These are phyloP conservation scores for Aphidius ervi DNA, from an alignment of 1,140 invertebrate species.

Conservation along the genomic window DNA sequence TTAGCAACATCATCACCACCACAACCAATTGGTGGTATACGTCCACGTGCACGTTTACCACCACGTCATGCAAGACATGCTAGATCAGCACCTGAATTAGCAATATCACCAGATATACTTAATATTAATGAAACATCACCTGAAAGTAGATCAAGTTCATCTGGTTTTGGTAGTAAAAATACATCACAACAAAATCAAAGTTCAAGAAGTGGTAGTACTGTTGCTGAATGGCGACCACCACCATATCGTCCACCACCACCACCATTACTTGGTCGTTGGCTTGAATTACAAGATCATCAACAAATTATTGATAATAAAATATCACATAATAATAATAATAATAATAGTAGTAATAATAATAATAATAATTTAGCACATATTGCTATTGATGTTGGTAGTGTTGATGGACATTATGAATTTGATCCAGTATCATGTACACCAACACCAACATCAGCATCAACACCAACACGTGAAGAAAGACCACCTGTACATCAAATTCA, in stretches of 20 bases:
- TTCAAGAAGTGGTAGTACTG: constrained; percentile 65
- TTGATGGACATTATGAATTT: constrained; percentile 94
- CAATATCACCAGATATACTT: constrained; percentile 53
- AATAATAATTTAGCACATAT: constrained; percentile 33
- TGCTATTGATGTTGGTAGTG: constrained; percentile 74
- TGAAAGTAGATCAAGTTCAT: constrained; percentile 80
- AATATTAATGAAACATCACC: constrained; percentile 65
- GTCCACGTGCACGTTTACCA: constrained; percentile 55
- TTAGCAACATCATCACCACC: constrained; percentile 53
- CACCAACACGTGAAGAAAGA: constrained; percentile 58
- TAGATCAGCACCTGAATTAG: constrained; percentile 62
- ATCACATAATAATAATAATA: constrained; percentile 10
- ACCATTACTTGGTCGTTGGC: constrained; percentile 60
- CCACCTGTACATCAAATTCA: constrained; percentile 48
- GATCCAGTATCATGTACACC: constrained; percentile 73
- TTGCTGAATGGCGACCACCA: constrained; percentile 70
- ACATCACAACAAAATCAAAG: constrained; percentile 78
- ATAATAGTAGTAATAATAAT: constrained; percentile 39
- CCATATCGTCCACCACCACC: constrained; percentile 68
- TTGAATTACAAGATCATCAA: constrained; percentile 53
- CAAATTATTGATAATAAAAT: constrained; percentile 8
- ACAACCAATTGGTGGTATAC: constrained; percentile 36
- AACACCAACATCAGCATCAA: constrained; percentile 64
- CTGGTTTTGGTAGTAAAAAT: constrained; percentile 87
- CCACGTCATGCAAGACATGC: constrained; percentile 63